A percentile compares a stretch with the other conserved stretches of the same genome.
Conservation (phyloP, 2,113 vertebrate genomes). For the Anseranas semipalmata region DNA sequence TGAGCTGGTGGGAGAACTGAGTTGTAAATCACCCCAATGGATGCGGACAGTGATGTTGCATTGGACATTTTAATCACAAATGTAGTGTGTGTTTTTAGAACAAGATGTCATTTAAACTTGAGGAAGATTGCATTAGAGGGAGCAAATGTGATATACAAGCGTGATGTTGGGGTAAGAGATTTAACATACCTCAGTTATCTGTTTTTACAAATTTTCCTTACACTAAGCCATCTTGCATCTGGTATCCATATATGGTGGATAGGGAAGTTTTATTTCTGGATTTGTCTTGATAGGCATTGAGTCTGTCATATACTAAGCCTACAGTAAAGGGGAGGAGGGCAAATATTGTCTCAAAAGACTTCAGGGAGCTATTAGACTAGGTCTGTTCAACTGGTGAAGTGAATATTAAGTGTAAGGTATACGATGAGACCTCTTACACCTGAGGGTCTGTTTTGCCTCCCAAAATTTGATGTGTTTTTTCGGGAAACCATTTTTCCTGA, state of each 20-base stretch:
- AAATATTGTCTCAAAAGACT: neutral
- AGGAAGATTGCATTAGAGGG: slow-evolving; percentile 97
- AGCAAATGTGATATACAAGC: slow-evolving; percentile 97
- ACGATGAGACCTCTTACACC: neutral
- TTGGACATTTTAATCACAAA: slow-evolving; percentile 98
- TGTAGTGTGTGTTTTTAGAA: slow-evolving; percentile 97
- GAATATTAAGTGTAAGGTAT: neutral
- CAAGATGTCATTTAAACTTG: slow-evolving; percentile 97
- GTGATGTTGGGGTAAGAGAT: slow-evolving; percentile 92
- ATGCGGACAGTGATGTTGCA: slow-evolving; percentile 94
- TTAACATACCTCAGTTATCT: neutral
- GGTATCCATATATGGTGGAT: neutral
- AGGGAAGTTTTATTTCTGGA: neutral
- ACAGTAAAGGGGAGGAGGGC: neutral
- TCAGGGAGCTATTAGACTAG: neutral
- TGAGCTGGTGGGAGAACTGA: slow-evolving; percentile 72
- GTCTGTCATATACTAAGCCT: neutral
- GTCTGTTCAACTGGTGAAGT: neutral
- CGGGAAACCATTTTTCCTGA: too few relatives aligned
- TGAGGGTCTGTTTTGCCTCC: neutral
- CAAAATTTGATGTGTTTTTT: neutral
- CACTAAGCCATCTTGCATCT: neutral
- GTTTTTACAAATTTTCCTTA: neutral
- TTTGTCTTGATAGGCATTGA: neutral
- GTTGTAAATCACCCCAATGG: slow-evolving; percentile 88